phyloP scores from a whole-genome alignment of 2,888 invertebrate species.

The Imbricaverruca yamaguchii region DNA sequence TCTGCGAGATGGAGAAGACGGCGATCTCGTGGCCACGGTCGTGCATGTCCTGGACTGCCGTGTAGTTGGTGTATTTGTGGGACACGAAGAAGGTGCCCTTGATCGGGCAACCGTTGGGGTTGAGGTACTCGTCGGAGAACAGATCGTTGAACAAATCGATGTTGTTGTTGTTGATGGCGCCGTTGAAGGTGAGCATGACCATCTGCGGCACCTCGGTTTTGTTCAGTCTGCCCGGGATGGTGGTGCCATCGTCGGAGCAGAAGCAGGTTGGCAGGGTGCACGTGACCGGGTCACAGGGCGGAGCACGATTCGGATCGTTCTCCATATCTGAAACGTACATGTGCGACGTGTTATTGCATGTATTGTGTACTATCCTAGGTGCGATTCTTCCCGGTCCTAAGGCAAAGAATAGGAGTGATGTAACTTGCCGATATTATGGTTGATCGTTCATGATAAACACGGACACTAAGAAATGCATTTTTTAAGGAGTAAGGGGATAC shows the following conservation, averaged over 20 bases:
- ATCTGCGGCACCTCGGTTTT: constrained; percentile 66
- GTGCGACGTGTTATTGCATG: too few relatives aligned
- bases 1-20: constrained; percentile 87
- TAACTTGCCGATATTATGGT: too few relatives aligned
- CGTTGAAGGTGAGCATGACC: constrained; percentile 90
- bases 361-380: too few relatives aligned
- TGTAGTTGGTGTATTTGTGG: constrained; percentile 89
- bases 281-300: constrained; percentile 75
- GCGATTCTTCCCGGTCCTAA: too few relatives aligned
- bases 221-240: constrained; percentile 44
- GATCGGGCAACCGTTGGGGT: constrained; percentile 88
- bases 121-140: constrained; percentile 78
- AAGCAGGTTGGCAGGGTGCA: constrained; percentile 87
- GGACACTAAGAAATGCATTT: too few relatives aligned
- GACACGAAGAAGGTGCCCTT: constrained; percentile 87
- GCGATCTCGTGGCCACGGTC: constrained; percentile 89
- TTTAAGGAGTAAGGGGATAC: too few relatives aligned
- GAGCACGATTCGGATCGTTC: constrained; percentile 86
- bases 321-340: constrained; percentile 63
- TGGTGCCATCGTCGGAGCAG: constrained; percentile 85
- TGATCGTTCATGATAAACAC: too few relatives aligned
- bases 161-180: constrained; percentile 91
- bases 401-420: too few relatives aligned
- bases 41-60: constrained; percentile 83
- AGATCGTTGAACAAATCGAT: constrained; percentile 88